phyloP scores from a whole-genome alignment of 2,797 vertebrate genomes.

The Alca torda region DNA sequence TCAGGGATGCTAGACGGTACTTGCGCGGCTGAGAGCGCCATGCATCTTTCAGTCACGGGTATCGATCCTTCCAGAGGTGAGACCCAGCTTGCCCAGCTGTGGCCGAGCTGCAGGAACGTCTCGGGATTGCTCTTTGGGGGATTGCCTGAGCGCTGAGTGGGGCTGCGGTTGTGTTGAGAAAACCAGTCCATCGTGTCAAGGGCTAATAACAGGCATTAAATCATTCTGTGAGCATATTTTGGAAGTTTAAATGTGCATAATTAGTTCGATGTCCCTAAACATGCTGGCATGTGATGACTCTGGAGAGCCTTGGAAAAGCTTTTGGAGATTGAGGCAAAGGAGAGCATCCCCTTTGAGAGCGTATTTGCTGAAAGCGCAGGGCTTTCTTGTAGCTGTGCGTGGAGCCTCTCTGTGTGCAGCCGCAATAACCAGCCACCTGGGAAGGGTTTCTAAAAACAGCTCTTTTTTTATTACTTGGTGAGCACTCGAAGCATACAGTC shows the following conservation, averaged over 20 bases:
- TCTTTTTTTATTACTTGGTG: background rate
- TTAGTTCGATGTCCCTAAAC: background rate
- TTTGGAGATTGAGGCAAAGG: background rate
- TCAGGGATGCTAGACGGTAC: fast-evolving
- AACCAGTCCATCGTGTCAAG: background rate
- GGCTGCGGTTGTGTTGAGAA: background rate
- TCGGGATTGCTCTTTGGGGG: background rate
- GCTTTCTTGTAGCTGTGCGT: background rate
- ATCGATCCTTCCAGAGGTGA: background rate
- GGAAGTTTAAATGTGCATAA: background rate
- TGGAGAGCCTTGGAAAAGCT: background rate
- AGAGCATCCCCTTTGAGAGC: background rate
- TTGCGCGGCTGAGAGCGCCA: fast-evolving
- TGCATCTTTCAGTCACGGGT: background rate
- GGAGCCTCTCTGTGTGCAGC: background rate
- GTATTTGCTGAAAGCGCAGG: background rate
- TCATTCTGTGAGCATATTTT: background rate
- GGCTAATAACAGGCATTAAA: background rate
- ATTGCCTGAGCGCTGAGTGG: background rate
- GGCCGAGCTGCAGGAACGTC: background rate
- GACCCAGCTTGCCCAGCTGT: background rate
- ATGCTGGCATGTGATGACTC: background rate
- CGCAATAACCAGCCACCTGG: background rate
- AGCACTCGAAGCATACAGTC: background rate
- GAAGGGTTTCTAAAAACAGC: background rate